Percentiles rank a stretch among this genome's conserved stretches.
These are phyloP conservation scores for Apamea monoglypha DNA, from an alignment of 2,888 invertebrate species.

Conservation along the genomic window DNA sequence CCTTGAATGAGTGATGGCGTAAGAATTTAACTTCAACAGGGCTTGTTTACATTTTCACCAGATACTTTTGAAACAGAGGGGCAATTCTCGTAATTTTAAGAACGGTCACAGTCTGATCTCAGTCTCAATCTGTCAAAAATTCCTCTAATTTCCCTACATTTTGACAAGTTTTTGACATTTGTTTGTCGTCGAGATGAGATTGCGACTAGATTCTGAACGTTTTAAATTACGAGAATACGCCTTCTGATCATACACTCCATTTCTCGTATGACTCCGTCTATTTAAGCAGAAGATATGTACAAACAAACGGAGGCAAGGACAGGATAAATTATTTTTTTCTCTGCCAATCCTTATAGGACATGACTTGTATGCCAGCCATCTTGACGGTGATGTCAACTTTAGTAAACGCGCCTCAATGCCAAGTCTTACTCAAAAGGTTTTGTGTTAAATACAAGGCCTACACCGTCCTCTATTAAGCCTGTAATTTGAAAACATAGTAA, in stretches of 20 bases:
- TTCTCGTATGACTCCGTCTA: neutral
- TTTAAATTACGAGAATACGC: too few relatives aligned
- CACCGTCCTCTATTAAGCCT: too few relatives aligned
- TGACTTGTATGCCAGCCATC: slow-evolving; percentile 37
- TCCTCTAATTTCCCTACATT: too few relatives aligned
- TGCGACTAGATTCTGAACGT: too few relatives aligned
- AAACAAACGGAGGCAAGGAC: slow-evolving; percentile 27
- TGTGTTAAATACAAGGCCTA: slow-evolving; percentile 12
- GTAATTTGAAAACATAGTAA: too few relatives aligned
- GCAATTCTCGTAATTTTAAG: too few relatives aligned
- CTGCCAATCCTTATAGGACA: slow-evolving; percentile 23
- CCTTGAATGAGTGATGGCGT: neutral
- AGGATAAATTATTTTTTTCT: slow-evolving; percentile 26
- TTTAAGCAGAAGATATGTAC: neutral
- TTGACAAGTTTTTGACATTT: too few relatives aligned
- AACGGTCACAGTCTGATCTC: too few relatives aligned
- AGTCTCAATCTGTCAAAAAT: too few relatives aligned
- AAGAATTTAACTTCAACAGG: neutral
- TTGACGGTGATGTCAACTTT: slow-evolving; percentile 48
- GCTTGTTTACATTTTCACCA: too few relatives aligned
- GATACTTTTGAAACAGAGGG: too few relatives aligned
- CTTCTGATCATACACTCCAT: neutral
- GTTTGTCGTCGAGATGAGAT: too few relatives aligned
- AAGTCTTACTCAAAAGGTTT: slow-evolving; percentile 20
- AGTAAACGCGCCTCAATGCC: slow-evolving; percentile 35